A percentile compares a stretch with the other conserved stretches of the same genome.
phyloP scores from a whole-genome alignment of 2,888 invertebrate genomes.

The Amphipoea lucens region DNA sequence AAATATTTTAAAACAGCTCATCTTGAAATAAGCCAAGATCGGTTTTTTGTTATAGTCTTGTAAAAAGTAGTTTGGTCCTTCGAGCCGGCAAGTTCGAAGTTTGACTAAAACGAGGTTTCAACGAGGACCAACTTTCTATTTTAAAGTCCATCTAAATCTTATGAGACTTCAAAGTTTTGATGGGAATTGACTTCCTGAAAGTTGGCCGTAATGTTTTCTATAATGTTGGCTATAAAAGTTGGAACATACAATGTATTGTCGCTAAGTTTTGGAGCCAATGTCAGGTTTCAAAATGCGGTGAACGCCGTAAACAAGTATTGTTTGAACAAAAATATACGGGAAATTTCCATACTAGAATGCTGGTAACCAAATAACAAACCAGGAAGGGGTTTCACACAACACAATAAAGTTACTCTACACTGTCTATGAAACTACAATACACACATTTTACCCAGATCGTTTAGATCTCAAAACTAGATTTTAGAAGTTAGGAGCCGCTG shows the following conservation, averaged over 20 bases:
- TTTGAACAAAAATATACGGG: constrained; percentile 27
- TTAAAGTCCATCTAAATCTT: constrained; percentile 65
- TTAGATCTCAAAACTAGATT: constrained; percentile 61
- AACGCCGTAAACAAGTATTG: constrained; percentile 23
- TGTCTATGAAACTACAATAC: constrained; percentile 43
- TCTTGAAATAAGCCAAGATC: constrained; percentile 43
- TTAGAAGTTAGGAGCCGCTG: constrained; percentile 39
- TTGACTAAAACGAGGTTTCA: constrained; percentile 56
- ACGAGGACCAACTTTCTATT: constrained; percentile 61
- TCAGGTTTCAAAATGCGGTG: constrained; percentile 29
- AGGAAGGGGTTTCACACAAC: constrained; percentile 24
- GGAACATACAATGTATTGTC: constrained; percentile 24
- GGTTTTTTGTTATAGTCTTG: constrained; percentile 48
- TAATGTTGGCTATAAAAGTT: constrained; percentile 52
- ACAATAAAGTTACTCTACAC: constrained; percentile 38
- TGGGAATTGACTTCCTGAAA: constrained; percentile 55
- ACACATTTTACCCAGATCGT: constrained; percentile 46
- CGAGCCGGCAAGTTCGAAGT: constrained; percentile 53
- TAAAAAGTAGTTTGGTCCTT: constrained; percentile 57
- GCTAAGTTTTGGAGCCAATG: constrained; percentile 32
- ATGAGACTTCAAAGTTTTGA: constrained; percentile 61
- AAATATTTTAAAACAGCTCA: constrained; percentile 10
- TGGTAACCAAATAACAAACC: constrained; percentile 35
- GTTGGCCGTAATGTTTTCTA: constrained; percentile 43
- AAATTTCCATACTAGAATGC: constrained; percentile 7